Base-by-base conservation (phyloP, 2,113 vertebrate genomes). In the Potamarius usumacintae region DNA sequence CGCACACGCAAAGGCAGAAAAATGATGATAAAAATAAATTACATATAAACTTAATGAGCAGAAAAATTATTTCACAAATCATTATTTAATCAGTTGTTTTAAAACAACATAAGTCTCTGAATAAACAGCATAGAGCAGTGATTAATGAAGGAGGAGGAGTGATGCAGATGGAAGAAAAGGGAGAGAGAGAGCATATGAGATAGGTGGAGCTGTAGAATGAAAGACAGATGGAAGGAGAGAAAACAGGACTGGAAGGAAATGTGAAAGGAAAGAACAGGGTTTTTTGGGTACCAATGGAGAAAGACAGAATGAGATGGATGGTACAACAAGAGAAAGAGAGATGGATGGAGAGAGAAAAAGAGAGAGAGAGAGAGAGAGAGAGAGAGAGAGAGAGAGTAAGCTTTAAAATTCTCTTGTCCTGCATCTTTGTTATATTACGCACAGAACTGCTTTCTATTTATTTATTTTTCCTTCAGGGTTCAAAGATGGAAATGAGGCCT, bases 391-490 rank as follows among this genome's bases (percentile, higher is more conserved):
- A 85, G 22, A 1, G 52, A 67, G 25, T 17, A 18, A 12, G 83
- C 9, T 60, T 76, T 58, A 85, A 62, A 85, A 85, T 85, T 69
- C 20, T 2, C 69, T 76, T 60, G 55, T 85, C 65, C 76, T 25
- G 50, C 10, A 0, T 76, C 34, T 85, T 72, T 76, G 67, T 74
- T 74, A 25, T 48, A 74, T 74, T 60, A 85, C 48, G 30, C n/a
- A 57, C 14, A 84, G 52, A 30, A 71, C 1, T 1, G 53, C 55
- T 58, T 34, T 76, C 48, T 69, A 30, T 83, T 74, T 85, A 34
- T 60, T 85, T 74, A 2, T 53, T 58, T 62, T 52, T 53, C 48
- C 65, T 53, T 67, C 65, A 20, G 65, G 82, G 82, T 69, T 65
- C n/a, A 84, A 53, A 71, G 25, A 67, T 52, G 48, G 55, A 58